Evolutionary conservation across 2,888 invertebrate genomes (phyloP).

Genomic region (Eilema caniola): DNA sequence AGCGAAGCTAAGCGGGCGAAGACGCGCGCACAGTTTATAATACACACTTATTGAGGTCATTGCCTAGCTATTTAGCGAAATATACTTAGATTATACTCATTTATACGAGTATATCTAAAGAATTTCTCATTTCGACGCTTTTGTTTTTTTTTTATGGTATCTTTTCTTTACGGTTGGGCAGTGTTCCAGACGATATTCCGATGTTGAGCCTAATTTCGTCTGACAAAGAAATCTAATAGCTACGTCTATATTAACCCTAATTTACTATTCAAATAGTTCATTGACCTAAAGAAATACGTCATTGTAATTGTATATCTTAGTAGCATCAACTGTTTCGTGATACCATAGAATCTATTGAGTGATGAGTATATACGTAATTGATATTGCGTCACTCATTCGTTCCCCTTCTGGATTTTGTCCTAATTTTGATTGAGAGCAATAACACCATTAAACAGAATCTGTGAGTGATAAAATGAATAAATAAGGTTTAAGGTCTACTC

Average conservation of each 20-base stretch:
- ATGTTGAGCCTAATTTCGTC: neutral
- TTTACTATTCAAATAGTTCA: conserved; percentile 1
- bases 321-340: neutral
- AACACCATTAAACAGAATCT: neutral
- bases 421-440: neutral
- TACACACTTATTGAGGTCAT: neutral
- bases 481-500: neutral
- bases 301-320: neutral
- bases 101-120: neutral
- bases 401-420: neutral
- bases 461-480: neutral
- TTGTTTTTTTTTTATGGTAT: neutral
- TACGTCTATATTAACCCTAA: neutral
- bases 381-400: neutral
- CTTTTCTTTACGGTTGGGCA: neutral
- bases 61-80: neutral
- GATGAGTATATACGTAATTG: neutral
- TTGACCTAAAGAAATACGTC: neutral
- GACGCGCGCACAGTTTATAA: neutral
- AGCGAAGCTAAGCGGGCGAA: neutral
- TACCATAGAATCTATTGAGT: neutral
- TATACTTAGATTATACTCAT: neutral
- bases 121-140: neutral
- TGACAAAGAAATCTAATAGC: neutral
- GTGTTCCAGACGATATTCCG: conserved; percentile 3